Conservation (phyloP, 1,140 invertebrate genomes). For the Calliphora vicina region DNA sequence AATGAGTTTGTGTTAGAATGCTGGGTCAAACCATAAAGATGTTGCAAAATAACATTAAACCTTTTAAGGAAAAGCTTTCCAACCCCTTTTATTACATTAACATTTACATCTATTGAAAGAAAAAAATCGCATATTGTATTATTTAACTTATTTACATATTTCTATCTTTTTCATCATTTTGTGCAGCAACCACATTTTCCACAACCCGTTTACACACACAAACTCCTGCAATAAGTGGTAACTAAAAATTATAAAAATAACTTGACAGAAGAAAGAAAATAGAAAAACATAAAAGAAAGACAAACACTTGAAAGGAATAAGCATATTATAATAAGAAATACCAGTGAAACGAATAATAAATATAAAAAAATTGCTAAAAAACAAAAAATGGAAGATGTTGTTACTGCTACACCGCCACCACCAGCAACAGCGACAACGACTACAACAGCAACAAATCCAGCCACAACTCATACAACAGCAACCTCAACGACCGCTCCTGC, state of each 20-base stretch:
- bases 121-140: no score
- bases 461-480: neutral
- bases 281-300: neutral
- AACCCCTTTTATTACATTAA: neutral
- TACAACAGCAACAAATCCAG: neutral
- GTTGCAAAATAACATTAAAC: neutral
- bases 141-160: neutral
- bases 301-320: neutral
- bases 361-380: neutral
- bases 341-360: neutral
- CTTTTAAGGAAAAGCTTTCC: neutral
- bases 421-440: neutral
- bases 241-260: neutral
- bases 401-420: conserved; percentile 16
- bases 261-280: neutral
- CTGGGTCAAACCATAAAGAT: neutral
- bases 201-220: neutral
- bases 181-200: neutral
- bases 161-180: neutral
- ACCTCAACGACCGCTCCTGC: neutral
- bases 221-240: neutral
- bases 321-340: neutral
- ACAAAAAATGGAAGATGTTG: conserved; percentile 51
- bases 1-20: neutral
- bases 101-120: no score